phyloP scores from a whole-genome alignment of 1,140 invertebrate genomes.

The Aphelinus certus region DNA sequence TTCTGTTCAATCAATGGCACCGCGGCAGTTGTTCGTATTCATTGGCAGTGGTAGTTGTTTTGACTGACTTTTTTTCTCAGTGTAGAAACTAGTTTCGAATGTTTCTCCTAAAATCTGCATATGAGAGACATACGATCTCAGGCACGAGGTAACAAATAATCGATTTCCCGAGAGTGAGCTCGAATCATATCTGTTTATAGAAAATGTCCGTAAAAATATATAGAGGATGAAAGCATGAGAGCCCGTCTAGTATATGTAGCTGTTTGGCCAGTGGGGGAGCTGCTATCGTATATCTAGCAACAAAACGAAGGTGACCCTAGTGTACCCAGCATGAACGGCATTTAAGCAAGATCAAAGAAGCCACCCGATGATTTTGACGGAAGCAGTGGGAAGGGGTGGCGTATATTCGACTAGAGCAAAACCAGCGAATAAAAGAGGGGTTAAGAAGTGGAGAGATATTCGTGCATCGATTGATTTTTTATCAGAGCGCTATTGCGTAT shows the following conservation, averaged over 20 bases:
- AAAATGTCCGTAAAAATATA: constrained; percentile 6
- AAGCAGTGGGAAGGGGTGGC: not conserved
- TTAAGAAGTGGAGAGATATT: no score
- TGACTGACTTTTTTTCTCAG: no score
- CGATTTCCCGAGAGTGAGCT: not conserved
- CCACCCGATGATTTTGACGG: not conserved
- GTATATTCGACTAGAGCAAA: not conserved
- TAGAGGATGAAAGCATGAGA: no score
- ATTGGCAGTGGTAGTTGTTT: no score
- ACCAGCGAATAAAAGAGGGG: not conserved
- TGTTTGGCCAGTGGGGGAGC: not conserved
- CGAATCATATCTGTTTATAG: constrained; percentile 1
- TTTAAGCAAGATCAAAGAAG: constrained; percentile 24
- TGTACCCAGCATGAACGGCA: constrained; percentile 16
- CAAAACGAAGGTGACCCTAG: no score
- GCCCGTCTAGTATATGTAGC: no score
- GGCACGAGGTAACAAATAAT: no score
- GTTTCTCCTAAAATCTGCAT: no score
- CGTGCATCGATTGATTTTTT: constrained; percentile 6
- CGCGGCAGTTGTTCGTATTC: no score
- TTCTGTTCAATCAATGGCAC: no score
- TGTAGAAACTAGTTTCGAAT: no score
- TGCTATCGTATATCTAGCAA: not conserved
- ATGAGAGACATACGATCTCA: no score
- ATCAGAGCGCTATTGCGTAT: not conserved